Evolutionary conservation across 2,797 vertebrate genomes (phyloP).

Genomic region (Nyctalus aviator): DNA sequence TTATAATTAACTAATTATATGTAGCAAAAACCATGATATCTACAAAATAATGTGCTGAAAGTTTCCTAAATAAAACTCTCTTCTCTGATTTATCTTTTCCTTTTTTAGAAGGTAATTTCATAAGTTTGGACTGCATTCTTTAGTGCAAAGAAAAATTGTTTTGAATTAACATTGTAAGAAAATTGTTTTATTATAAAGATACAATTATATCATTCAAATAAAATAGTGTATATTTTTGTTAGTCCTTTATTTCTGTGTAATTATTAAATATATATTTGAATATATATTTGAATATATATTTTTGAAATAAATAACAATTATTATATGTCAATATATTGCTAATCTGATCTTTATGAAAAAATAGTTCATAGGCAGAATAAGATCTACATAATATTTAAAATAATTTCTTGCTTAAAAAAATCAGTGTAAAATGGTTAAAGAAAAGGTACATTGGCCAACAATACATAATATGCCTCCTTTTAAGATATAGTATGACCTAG

Average conservation of each 20-base stretch:
- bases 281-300: not conserved
- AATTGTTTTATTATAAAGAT: not conserved
- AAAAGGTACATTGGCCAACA: not conserved
- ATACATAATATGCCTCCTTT: not conserved
- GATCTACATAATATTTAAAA: not conserved
- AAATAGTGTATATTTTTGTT: not conserved
- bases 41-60: not conserved
- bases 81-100: not conserved
- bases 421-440: not conserved
- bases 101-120: not conserved
- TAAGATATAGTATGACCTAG: not conserved
- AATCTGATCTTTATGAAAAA: not conserved
- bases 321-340: not conserved
- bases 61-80: slow-evolving; percentile 16
- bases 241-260: not conserved
- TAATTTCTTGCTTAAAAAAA: slow-evolving; percentile 23
- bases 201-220: not conserved
- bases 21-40: not conserved
- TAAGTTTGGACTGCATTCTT: not conserved
- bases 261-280: not conserved
- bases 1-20: slow-evolving; percentile 1
- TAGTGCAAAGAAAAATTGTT: not conserved
- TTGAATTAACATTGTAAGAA: not conserved
- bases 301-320: not conserved
- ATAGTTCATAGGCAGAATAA: not conserved